Base-by-base conservation (phyloP, 2,888 invertebrate genomes). In the Agrilus cyanescens region DNA sequence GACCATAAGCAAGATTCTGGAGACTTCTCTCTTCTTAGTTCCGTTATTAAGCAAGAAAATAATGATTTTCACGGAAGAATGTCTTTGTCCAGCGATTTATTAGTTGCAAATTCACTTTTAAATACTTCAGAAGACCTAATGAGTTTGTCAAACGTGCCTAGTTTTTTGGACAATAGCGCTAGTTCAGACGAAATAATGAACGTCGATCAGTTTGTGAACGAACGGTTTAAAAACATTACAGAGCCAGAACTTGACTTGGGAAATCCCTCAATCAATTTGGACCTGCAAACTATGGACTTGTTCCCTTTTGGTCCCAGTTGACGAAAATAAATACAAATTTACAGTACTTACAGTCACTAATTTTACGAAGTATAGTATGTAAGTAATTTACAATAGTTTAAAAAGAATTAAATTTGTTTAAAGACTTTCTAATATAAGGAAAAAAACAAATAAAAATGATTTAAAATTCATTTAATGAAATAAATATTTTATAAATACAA, bases 151-250 rank as follows among this genome's bases (percentile, higher is more conserved):
- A 55, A 52, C 38, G 58, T 59, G 1, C 46, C 49, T 12, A 57
- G 53, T 45, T 53, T 65, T 18, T 47, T 65, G 40, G 65, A 67
- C 47, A 62, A 62, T 34, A 65, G 62, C 16, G 59, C 59, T 12
- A 60, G 59, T 51, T 63, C 64, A 0, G 64, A 65, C 50, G 66
- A 67, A 54, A 60, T 65, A 20, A 64, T 66, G 63, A 66, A 66
- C 50, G 66, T 67, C 1, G 67, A 66, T 56, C 67, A 66, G 45
- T 65, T 67, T 52, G 66, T 66, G 4, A 66, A 65, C 49, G 67
- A 67, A 50, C 53, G 66, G 36, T 63, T 67, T 52, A 63, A 63
- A 43, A 63, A 59, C 45, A 57, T 67, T 40, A 65, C 65, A 0
- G 66, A 62, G 44, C 56, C 62, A 3, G 65, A 64, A 40, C 46